Evolutionary conservation across 2,888 invertebrate genomes (phyloP), one percentile per base, ranked within the genome.

Genomic region (Chaetogeoica ovagalla): DNA sequence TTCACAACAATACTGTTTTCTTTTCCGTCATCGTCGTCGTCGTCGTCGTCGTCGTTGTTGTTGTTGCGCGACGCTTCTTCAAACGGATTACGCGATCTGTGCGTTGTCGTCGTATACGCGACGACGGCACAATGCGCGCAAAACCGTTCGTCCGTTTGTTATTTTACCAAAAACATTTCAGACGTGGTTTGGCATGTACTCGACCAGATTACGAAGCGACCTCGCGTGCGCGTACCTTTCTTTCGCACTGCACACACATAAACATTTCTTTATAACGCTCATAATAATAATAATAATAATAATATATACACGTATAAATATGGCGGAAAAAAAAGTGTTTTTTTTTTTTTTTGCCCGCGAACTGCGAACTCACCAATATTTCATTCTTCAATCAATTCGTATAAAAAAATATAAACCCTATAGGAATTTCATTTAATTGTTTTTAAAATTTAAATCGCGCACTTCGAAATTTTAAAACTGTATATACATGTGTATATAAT

Each of bases 171-270:
- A 71, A 63, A 57, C 63, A 57, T 65, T 65, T 19, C 74, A 48
- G 68, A 63, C 79, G 79, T 79, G 79, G 70, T 71, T 57, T n/a
- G 79, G 79, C 79, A 79, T 71, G 79, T 30, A 71, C 71, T 79
- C 79, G 79, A 79, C 23, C 23, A 79, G 79, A 79, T 79, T 76
- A 76, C 66, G 30, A 15, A 30, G 30, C 37, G 48, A 30, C 15
- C 43, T 52, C 63, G 52, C 17, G 2, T n/a, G n/a, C 13, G 65
- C 19, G 30, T 30, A 76, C 66, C 43, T 66, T 76, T 30, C 30
- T 30, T 74, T 74, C 21, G 74, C 65, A 39, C 15, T 0, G 48
- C 48, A 55, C 55, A 55, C 19, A 52, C 13, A 15, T n/a, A n/a
- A n/a, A 52, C 30, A 30, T 30, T 30, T 30, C 2, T 30, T 1